A percentile compares a stretch with the other conserved stretches of the same genome.
Conservation (phyloP, 2,113 vertebrate species). For the Gopherus flavomarginatus region DNA sequence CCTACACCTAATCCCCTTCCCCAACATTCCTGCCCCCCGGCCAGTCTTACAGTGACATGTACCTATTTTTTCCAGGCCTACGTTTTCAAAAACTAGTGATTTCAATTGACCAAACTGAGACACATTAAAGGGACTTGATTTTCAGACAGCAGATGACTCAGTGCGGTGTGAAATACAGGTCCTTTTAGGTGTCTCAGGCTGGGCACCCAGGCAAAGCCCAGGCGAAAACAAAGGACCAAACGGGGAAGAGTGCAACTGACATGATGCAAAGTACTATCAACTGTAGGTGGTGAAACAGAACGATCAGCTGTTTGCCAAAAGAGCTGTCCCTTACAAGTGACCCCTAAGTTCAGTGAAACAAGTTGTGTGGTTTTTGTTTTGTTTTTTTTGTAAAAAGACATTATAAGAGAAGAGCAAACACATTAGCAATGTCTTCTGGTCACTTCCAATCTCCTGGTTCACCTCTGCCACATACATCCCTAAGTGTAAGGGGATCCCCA, state of each 20-base stretch:
- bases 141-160: background rate
- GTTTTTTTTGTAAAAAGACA: background rate
- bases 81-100: background rate
- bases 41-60: accelerated
- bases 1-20: accelerated
- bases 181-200: accelerated
- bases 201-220: background rate
- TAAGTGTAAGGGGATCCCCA: background rate
- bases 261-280: background rate
- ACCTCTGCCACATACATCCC: background rate
- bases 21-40: accelerated
- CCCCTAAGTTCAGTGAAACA: too few relatives aligned
- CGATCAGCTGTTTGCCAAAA: background rate
- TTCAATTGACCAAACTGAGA: background rate
- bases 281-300: background rate
- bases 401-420: background rate
- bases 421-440: background rate
- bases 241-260: background rate
- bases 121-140: background rate
- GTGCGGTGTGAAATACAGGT: background rate
- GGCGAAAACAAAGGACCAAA: background rate
- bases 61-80: too few relatives aligned
- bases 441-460: background rate
- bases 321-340: background rate
- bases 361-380: too few relatives aligned